Evolutionary conservation across 1,140 invertebrate genomes (phyloP).

Genomic region (Aplysia californica): DNA sequence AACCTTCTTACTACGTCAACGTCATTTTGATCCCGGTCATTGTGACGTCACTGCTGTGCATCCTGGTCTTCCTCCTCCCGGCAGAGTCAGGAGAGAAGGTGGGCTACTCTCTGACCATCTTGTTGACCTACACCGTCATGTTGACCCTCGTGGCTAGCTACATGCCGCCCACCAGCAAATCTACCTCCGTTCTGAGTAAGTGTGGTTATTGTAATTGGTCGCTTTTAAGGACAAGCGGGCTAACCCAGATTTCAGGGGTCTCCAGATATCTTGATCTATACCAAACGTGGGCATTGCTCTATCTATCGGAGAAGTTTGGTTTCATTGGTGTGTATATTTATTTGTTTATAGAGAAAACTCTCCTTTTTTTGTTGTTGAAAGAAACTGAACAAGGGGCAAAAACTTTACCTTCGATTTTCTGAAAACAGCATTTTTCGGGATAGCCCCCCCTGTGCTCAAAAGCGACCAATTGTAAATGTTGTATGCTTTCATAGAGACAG

Average conservation of each 20-base stretch:
- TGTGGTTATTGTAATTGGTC: not conserved
- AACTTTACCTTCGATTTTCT: too few relatives aligned
- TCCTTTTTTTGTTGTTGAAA: too few relatives aligned
- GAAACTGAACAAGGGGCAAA: too few relatives aligned
- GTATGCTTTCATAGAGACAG: too few relatives aligned
- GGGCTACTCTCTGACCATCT: slow-evolving; percentile 43
- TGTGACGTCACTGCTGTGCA: slow-evolving; percentile 43
- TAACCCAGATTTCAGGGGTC: not conserved
- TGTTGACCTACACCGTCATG: slow-evolving; percentile 21
- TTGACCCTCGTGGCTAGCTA: not conserved
- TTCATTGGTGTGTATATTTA: too few relatives aligned
- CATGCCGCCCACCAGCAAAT: slow-evolving; percentile 9
- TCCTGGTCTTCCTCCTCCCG: slow-evolving; percentile 41
- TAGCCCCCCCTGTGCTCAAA: too few relatives aligned
- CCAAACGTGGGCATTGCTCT: too few relatives aligned
- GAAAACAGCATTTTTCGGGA: too few relatives aligned
- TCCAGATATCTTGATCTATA: not conserved
- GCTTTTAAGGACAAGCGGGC: not conserved
- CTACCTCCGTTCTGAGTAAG: slow-evolving; percentile 4
- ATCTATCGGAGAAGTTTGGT: too few relatives aligned
- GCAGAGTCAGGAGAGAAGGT: slow-evolving; percentile 50
- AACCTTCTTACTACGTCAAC: slow-evolving; percentile 35
- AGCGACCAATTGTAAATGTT: too few relatives aligned
- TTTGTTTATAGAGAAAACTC: too few relatives aligned
- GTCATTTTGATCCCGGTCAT: slow-evolving; percentile 44